These are phyloP conservation scores for Ceratina japonica DNA, from an alignment of 1,140 invertebrate species.

Conservation along the genomic window DNA sequence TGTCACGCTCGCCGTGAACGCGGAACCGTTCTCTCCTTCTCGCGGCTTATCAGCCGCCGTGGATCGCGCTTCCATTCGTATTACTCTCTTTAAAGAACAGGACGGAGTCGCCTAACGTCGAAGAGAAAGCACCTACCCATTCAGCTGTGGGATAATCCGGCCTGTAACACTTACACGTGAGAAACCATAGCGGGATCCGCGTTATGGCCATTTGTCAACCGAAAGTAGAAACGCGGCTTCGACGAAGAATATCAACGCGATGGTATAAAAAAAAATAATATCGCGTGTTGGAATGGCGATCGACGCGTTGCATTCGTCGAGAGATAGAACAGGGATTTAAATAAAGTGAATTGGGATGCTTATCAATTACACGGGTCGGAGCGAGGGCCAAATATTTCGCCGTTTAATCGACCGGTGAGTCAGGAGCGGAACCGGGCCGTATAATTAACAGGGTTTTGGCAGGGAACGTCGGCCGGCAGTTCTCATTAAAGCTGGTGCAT, in stretches of 20 bases:
- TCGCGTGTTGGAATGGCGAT: too few species aligned
- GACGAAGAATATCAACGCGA: too few species aligned
- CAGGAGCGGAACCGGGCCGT: conserved; percentile 3
- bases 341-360: not conserved
- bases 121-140: conserved; percentile 8
- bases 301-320: not conserved
- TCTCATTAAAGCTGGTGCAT: conserved; percentile 12
- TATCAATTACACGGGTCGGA: not conserved
- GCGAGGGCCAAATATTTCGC: conserved; percentile 12
- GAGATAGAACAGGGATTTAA: not conserved
- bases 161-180: not conserved
- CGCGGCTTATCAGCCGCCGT: not conserved
- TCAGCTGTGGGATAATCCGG: not conserved
- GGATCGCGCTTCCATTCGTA: not conserved
- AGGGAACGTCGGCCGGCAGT: not conserved
- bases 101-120: too few species aligned
- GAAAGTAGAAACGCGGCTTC: too few species aligned
- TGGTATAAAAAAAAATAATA: too few species aligned
- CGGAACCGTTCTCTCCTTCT: not conserved
- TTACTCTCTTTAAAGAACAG: not conserved
- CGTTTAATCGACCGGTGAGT: conserved; percentile 25
- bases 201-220: not conserved
- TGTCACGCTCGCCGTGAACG: conserved; percentile 9
- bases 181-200: not conserved
- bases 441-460: conserved; percentile 45